Conservation (phyloP, 1,140 invertebrate species). For the Saxidomus purpurata region DNA sequence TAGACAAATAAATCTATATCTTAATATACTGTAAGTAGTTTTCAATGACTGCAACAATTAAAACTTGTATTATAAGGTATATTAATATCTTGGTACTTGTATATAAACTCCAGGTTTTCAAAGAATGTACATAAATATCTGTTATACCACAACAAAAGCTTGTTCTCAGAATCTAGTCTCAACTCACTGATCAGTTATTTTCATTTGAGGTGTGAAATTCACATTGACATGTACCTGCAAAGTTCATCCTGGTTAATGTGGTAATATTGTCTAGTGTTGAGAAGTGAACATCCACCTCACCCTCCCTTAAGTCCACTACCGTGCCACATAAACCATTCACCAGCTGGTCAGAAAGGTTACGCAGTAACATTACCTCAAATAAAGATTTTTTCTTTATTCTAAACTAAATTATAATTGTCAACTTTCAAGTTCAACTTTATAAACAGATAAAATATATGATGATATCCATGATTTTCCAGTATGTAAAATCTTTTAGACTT, state of each 20-base stretch:
- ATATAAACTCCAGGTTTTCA: neutral
- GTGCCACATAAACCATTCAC: conserved; percentile 55
- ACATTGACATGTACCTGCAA: conserved; percentile 33
- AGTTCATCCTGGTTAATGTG: conserved; percentile 38
- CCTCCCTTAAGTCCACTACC: conserved; percentile 17
- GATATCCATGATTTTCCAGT: neutral
- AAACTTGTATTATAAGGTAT: neutral
- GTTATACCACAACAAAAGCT: too few relatives aligned
- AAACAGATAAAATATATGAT: neutral
- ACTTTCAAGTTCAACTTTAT: neutral
- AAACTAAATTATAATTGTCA: too few relatives aligned
- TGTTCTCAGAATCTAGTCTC: too few relatives aligned
- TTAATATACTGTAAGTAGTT: neutral
- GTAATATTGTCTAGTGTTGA: neutral
- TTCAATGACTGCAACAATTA: neutral
- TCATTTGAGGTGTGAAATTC: neutral
- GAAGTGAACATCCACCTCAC: conserved; percentile 42
- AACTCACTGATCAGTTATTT: too few relatives aligned
- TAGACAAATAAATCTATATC: conserved; percentile 1
- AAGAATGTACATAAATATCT: neutral
- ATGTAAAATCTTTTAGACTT: neutral
- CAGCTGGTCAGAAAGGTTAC: conserved; percentile 49
- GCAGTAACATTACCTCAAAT: conserved; percentile 52
- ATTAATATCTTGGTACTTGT: neutral
- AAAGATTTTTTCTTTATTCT: too few relatives aligned